These are phyloP conservation scores for Heliconius ismenius DNA, from an alignment of 2,888 invertebrate species.

Conservation along the genomic window DNA sequence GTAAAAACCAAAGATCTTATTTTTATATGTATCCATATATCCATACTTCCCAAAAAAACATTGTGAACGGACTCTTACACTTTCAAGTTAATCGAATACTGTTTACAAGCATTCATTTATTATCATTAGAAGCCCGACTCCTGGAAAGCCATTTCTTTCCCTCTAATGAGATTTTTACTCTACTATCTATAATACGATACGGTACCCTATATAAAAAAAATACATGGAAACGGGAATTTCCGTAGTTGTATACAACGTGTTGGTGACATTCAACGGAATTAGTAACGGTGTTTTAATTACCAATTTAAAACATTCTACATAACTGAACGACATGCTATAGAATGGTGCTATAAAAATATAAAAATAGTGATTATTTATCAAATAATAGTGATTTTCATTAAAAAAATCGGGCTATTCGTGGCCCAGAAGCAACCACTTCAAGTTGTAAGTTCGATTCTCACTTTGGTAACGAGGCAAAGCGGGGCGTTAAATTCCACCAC, in stretches of 20 bases:
- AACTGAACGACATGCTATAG: too few species aligned
- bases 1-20: not conserved
- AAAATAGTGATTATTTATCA: too few species aligned
- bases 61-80: slow-evolving; percentile 28
- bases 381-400: too few species aligned
- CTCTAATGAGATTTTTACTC: slow-evolving; percentile 37
- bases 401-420: too few species aligned
- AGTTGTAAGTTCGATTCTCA: too few species aligned
- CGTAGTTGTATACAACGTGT: not conserved
- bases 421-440: too few species aligned
- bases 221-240: slow-evolving; percentile 1
- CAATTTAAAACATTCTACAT: not conserved
- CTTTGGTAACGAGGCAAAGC: too few species aligned
- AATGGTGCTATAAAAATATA: too few species aligned
- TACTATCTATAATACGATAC: not conserved
- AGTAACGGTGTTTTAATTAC: not conserved
- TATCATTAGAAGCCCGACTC: slow-evolving; percentile 38
- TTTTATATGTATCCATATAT: not conserved
- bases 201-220: slow-evolving; percentile 8
- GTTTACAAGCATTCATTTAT: slow-evolving; percentile 42
- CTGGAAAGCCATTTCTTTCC: slow-evolving; percentile 36
- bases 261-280: not conserved
- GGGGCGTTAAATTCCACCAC: too few species aligned
- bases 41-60: not conserved
- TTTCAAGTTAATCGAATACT: slow-evolving; percentile 42